Conservation (phyloP, 1,140 invertebrate genomes). For the Drosophila ercepeae region DNA sequence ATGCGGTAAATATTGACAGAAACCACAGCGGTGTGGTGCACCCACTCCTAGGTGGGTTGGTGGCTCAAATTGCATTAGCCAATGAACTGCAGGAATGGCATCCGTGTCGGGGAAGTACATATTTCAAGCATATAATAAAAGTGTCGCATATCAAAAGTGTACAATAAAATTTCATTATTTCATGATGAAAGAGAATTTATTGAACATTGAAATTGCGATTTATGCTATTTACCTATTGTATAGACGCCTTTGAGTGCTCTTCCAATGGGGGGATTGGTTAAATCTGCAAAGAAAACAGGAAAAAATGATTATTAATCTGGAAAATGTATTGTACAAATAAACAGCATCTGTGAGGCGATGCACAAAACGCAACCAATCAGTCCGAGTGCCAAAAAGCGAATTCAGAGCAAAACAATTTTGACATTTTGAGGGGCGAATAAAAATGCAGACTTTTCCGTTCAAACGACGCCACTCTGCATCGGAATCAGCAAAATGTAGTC, state of each 20-base stretch:
- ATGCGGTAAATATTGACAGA: conserved; percentile 69
- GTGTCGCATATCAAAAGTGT: conserved; percentile 23
- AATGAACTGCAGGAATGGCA: conserved; percentile 45
- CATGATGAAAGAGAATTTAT: conserved; percentile 22
- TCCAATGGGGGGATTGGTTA: conserved; percentile 1
- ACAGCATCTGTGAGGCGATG: conserved; percentile 14
- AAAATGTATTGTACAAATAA: conserved; percentile 15
- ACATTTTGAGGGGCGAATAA: conserved; percentile 41
- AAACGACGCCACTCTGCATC: conserved; percentile 11
- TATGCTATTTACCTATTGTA: conserved; percentile 33
- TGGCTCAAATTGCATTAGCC: conserved; percentile 64
- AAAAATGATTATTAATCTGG: conserved; percentile 11
- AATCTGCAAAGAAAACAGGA: conserved; percentile 26
- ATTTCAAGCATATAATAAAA: too few relatives aligned
- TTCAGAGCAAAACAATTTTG: conserved; percentile 23
- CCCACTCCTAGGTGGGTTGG: too few relatives aligned
- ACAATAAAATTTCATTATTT: conserved; percentile 19
- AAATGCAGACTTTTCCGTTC: conserved; percentile 28
- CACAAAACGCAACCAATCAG: conserved; percentile 18
- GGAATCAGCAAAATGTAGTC: conserved; percentile 30
- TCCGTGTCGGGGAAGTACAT: conserved; percentile 4
- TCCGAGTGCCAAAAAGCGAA: conserved; percentile 2
- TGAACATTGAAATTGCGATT: background rate
- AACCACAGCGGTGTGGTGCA: conserved; percentile 22
- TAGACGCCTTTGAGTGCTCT: conserved; percentile 7